phyloP scores from a whole-genome alignment of 1,140 invertebrate species.

The Tetramorium parvispinum region DNA sequence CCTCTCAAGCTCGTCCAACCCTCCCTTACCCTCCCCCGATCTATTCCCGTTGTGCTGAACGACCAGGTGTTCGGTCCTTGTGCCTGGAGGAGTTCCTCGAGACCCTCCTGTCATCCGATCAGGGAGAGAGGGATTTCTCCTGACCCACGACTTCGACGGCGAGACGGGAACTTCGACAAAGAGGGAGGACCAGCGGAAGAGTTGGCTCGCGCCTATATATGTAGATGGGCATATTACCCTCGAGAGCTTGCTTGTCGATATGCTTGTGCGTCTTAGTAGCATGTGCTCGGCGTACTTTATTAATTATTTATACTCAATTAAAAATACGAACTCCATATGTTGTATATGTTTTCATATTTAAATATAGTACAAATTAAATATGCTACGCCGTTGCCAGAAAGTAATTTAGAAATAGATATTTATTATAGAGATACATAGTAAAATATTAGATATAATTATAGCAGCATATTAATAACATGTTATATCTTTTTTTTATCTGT shows the following conservation, averaged over 20 bases:
- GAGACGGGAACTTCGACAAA: constrained; percentile 67
- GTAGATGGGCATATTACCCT: constrained; percentile 47
- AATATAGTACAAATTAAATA: background rate
- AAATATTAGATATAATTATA: no score
- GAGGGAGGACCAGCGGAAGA: constrained; percentile 33
- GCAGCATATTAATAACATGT: background rate
- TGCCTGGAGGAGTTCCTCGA: constrained; percentile 74
- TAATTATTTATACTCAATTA: background rate
- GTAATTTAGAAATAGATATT: background rate
- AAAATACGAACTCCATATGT: background rate
- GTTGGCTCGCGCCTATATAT: constrained; percentile 68
- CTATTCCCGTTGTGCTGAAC: constrained; percentile 67
- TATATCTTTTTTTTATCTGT: background rate
- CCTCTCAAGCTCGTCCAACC: constrained; percentile 50
- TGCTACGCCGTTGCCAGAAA: background rate
- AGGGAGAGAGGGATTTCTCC: constrained; percentile 69
- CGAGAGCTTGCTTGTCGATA: constrained; percentile 8
- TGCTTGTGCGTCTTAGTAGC: background rate
- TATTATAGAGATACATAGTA: background rate
- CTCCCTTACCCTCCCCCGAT: constrained; percentile 48
- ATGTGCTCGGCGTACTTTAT: background rate
- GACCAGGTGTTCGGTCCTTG: constrained; percentile 79
- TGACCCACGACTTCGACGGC: constrained; percentile 65
- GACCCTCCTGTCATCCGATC: constrained; percentile 77
- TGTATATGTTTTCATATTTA: background rate